Percentiles rank a stretch among this genome's conserved stretches.
phyloP scores from a whole-genome alignment of 2,888 invertebrate genomes.

The Eupithecia subumbrata region DNA sequence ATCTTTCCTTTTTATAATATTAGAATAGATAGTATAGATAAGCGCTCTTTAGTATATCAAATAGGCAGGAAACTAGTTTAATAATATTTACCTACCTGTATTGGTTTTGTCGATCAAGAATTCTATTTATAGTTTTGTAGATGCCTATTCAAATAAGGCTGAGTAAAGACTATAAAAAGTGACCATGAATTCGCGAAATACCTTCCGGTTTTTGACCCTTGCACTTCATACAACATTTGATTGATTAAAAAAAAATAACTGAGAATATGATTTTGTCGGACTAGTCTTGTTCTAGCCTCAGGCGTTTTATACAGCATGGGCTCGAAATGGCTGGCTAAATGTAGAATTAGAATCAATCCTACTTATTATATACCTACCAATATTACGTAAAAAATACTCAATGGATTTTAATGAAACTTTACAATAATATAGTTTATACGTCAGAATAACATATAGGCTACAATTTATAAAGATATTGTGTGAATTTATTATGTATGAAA shows the following conservation, averaged over 20 bases:
- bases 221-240: background rate
- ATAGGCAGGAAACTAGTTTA: background rate
- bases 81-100: background rate
- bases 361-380: too few species aligned
- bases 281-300: background rate
- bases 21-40: too few species aligned
- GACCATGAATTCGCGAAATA: background rate
- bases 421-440: too few species aligned
- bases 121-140: background rate
- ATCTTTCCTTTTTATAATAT: too few species aligned
- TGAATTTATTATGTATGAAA: too few species aligned
- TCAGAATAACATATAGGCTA: too few species aligned
- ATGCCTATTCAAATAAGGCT: background rate
- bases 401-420: too few species aligned
- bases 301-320: background rate
- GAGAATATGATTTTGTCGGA: background rate
- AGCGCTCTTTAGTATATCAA: background rate
- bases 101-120: background rate
- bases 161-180: background rate
- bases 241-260: background rate
- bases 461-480: too few species aligned
- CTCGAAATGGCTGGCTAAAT: too few species aligned
- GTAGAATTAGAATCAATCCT: too few species aligned
- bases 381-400: too few species aligned
- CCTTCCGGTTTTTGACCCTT: background rate